These are phyloP conservation scores for Chionodraco myersi DNA, from an alignment of 2,113 vertebrate genomes.

Conservation along the genomic window DNA sequence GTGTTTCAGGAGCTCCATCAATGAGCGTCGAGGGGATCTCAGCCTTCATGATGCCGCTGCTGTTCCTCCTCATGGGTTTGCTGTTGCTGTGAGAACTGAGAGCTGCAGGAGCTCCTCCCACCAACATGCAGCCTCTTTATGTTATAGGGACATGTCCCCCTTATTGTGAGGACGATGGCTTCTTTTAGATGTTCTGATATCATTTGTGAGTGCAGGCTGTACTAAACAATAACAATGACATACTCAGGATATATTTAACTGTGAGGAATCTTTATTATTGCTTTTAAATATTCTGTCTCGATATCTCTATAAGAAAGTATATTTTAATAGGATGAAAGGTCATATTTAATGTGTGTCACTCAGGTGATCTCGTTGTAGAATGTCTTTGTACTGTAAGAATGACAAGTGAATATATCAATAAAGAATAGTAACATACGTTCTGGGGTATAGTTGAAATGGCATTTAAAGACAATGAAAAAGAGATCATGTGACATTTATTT, in stretches of 20 bases:
- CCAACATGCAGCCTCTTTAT: not conserved
- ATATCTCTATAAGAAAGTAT: constrained; percentile 42
- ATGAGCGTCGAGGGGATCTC: constrained; percentile 57
- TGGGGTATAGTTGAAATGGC: not conserved
- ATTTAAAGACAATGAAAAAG: not conserved
- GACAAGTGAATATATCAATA: constrained; percentile 31
- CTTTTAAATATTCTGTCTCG: constrained; percentile 8
- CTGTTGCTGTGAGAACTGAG: constrained; percentile 65
- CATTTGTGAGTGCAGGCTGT: not conserved
- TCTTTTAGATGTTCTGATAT: not conserved
- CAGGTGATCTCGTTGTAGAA: not conserved
- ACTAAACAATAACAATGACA: not conserved
- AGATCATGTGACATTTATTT: constrained; percentile 1
- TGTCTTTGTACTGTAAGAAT: constrained; percentile 2
- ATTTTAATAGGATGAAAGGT: constrained; percentile 43
- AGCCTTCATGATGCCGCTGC: constrained; percentile 62
- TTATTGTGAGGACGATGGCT: not conserved
- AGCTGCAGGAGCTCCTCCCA: not conserved
- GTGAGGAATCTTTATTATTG: not conserved
- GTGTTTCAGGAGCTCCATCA: constrained; percentile 65
- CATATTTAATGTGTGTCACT: constrained; percentile 20
- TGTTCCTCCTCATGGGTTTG: constrained; percentile 66
- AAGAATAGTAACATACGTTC: not conserved
- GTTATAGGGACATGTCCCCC: not conserved
- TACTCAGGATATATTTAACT: constrained; percentile 3